Evolutionary conservation across 2,113 vertebrate genomes (phyloP).

Genomic region (Callopanchax toddi): DNA sequence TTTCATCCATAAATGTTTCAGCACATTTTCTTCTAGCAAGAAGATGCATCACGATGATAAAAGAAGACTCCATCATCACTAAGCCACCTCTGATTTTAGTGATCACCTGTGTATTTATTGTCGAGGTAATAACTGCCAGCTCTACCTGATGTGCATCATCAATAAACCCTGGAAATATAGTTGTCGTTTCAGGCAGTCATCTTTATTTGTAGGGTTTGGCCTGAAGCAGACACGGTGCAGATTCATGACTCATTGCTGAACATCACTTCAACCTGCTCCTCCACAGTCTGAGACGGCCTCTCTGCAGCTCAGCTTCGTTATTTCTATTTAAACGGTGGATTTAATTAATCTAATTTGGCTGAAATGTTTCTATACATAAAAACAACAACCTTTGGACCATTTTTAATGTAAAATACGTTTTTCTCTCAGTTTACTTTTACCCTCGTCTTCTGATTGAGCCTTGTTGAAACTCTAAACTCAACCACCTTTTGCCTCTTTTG

Average conservation of each 20-base stretch:
- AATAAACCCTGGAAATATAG: not conserved
- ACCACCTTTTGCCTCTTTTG: too few species aligned
- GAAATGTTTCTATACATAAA: too few species aligned
- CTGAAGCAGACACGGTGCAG: not conserved
- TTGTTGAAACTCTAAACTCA: too few species aligned
- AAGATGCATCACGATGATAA: not conserved
- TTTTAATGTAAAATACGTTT: too few species aligned
- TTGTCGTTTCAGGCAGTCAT: not conserved
- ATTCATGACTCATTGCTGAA: not conserved
- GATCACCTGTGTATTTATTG: too few species aligned
- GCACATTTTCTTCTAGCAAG: too few species aligned
- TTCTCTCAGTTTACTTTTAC: too few species aligned
- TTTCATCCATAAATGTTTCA: not conserved
- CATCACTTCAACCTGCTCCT: not conserved
- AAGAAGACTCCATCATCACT: not conserved
- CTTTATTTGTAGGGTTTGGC: not conserved
- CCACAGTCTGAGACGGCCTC: not conserved
- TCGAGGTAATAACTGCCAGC: too few species aligned
- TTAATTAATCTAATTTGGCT: too few species aligned
- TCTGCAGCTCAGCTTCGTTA: not conserved
- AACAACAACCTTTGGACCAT: too few species aligned
- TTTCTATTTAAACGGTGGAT: not conserved
- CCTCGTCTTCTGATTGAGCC: too few species aligned
- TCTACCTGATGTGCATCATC: too few species aligned
- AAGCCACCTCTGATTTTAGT: not conserved